phyloP scores from a whole-genome alignment of 2,888 invertebrate species.

The Mimumesa dahlbomi region DNA sequence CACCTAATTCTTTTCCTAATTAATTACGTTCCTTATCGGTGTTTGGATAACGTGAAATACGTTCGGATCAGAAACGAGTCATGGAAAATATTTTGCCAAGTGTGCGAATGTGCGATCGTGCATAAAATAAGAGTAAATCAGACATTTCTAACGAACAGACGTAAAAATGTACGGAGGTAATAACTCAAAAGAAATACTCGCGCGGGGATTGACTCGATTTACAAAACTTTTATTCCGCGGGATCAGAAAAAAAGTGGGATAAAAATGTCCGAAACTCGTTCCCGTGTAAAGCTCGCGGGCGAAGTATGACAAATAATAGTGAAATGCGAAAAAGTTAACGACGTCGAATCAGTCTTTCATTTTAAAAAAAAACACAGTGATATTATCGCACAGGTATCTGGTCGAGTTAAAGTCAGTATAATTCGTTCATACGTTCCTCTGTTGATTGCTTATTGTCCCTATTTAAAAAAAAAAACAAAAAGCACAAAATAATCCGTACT shows the following conservation, averaged over 20 bases:
- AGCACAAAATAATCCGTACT: slow-evolving; percentile 56
- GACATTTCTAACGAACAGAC: slow-evolving; percentile 21
- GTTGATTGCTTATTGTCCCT: slow-evolving; percentile 58
- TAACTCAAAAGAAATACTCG: too few species aligned
- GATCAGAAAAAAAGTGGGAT: neutral
- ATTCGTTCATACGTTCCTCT: slow-evolving; percentile 40
- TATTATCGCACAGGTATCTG: neutral
- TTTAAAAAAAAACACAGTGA: neutral
- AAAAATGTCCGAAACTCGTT: slow-evolving; percentile 5
- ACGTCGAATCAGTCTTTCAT: neutral
- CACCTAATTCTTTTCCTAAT: neutral
- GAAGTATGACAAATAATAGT: too few species aligned
- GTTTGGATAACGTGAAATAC: neutral
- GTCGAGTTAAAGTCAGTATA: slow-evolving; percentile 18
- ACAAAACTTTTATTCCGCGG: too few species aligned
- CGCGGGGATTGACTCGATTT: slow-evolving; percentile 10
- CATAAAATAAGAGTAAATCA: slow-evolving; percentile 1
- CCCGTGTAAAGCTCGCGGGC: too few species aligned
- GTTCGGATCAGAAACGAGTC: too few species aligned
- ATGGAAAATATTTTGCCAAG: too few species aligned
- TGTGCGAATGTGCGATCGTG: neutral
- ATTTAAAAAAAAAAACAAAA: slow-evolving; percentile 15
- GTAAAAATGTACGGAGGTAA: slow-evolving; percentile 29
- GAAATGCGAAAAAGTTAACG: neutral
- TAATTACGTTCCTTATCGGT: neutral